phyloP scores from a whole-genome alignment of 2,113 vertebrate species.

The Pelecanoides urinatrix region DNA sequence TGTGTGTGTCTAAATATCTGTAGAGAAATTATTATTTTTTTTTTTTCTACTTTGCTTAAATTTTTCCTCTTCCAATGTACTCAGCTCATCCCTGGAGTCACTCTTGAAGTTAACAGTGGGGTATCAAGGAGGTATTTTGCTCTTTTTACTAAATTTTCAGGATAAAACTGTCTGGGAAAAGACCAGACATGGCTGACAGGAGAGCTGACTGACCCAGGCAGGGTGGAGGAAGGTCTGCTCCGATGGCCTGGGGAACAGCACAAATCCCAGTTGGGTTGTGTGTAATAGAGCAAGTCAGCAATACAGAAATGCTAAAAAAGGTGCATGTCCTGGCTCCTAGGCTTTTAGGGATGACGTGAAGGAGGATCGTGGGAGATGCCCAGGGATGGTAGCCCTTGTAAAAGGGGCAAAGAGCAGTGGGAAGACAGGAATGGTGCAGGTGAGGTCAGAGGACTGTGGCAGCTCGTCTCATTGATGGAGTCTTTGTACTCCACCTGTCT shows the following conservation, averaged over 20 bases:
- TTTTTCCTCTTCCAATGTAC: background rate
- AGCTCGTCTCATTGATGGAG: background rate
- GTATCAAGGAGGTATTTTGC: background rate
- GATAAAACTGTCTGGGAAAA: background rate
- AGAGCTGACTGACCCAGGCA: background rate
- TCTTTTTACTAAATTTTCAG: background rate
- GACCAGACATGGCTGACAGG: background rate
- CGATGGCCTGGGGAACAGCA: background rate
- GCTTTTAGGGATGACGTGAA: background rate
- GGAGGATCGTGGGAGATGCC: background rate
- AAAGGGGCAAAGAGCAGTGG: background rate
- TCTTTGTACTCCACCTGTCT: background rate
- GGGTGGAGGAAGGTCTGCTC: background rate
- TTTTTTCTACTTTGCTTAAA: constrained; percentile 1
- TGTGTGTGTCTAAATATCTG: background rate
- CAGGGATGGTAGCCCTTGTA: background rate
- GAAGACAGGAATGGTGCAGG: background rate
- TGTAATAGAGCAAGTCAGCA: background rate
- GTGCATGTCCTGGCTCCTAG: background rate
- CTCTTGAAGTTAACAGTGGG: background rate
- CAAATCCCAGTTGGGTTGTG: background rate
- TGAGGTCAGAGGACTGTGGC: background rate
- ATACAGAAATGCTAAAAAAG: background rate
- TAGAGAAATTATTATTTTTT: background rate
- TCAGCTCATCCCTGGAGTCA: background rate